phyloP scores from a whole-genome alignment of 2,113 vertebrate species.

The Stictonetta naevosa region DNA sequence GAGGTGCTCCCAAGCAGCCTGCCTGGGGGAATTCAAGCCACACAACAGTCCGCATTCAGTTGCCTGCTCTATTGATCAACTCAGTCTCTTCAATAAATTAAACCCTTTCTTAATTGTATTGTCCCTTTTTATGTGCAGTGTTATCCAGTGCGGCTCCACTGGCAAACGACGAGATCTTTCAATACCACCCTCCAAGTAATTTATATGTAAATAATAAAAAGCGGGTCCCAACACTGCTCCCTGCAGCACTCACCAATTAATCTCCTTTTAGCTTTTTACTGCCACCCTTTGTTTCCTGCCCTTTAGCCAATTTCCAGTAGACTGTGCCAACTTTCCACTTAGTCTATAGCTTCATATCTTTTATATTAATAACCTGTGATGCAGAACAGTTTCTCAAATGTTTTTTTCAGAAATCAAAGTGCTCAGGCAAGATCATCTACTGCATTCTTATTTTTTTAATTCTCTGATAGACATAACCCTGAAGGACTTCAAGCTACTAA shows the following conservation, averaged over 20 bases:
- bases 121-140: background rate
- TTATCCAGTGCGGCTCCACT: conserved; percentile 40
- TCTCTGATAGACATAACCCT: background rate
- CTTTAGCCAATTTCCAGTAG: conserved; percentile 72
- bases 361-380: conserved; percentile 67
- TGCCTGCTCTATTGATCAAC: conserved; percentile 7
- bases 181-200: conserved; percentile 67
- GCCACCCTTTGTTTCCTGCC: conserved; percentile 74
- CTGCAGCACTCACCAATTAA: conserved; percentile 72
- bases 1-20: background rate
- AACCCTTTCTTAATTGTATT: conserved; percentile 59
- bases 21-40: background rate
- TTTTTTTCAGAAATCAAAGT: conserved; percentile 60
- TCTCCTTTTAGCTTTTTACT: conserved; percentile 75
- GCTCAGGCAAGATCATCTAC: background rate
- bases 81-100: conserved; percentile 38
- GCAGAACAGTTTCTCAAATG: conserved; percentile 46
- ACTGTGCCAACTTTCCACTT: conserved; percentile 76
- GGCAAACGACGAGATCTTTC: conserved; percentile 60
- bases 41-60: conserved; percentile 26
- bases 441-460: background rate
- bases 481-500: background rate
- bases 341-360: conserved; percentile 54
- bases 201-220: conserved; percentile 80
- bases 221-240: conserved; percentile 54